Evolutionary conservation across 2,113 vertebrate species (phyloP).

Genomic region (Corythoichthys haematopterus): DNA sequence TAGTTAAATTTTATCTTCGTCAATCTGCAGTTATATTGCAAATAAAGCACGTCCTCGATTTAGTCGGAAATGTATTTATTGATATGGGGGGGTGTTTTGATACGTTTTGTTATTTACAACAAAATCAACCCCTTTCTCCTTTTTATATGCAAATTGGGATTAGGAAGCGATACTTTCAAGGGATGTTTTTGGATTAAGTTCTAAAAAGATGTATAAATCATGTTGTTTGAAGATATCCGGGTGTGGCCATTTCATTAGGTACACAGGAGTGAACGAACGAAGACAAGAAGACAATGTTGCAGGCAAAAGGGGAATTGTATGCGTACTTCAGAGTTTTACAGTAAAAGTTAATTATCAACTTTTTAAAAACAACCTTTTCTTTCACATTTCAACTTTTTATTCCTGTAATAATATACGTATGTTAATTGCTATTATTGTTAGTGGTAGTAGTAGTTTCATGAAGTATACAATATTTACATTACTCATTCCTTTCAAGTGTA

Average conservation of each 20-base stretch:
- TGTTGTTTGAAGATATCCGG: neutral
- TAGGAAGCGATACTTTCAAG: slow-evolving; percentile 43
- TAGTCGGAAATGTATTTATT: neutral
- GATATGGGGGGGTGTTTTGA: no score
- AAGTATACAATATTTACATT: no score
- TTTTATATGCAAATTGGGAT: slow-evolving; percentile 69
- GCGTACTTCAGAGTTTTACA: no score
- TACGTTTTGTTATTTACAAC: slow-evolving; percentile 9
- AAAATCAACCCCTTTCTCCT: slow-evolving; percentile 53
- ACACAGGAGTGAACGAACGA: neutral
- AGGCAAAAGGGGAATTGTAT: neutral
- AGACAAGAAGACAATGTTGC: no score
- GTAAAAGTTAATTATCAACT: no score
- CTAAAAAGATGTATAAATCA: slow-evolving; percentile 25
- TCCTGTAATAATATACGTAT: no score
- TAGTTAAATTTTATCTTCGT: neutral
- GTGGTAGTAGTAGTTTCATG: no score
- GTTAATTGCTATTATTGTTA: no score
- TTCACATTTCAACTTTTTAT: no score
- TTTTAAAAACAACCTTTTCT: no score
- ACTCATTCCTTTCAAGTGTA: no score
- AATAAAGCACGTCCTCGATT: neutral
- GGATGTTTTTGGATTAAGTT: slow-evolving; percentile 68
- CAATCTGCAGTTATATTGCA: neutral
- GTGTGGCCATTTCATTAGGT: neutral